Evolutionary conservation across 2,888 invertebrate genomes (phyloP).

Genomic region (Autographa gamma): DNA sequence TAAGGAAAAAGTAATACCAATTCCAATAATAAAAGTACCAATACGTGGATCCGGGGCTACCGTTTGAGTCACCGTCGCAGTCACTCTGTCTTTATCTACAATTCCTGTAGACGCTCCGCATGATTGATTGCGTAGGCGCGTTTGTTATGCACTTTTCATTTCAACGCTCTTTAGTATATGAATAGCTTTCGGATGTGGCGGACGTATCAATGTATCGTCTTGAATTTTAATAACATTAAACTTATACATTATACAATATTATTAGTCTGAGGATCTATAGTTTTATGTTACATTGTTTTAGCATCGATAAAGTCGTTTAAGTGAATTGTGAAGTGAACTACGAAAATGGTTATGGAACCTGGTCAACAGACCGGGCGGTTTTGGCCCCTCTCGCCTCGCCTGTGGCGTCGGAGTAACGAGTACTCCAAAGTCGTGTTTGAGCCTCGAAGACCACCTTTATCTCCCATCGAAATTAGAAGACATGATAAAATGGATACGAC

Average conservation of each 20-base stretch:
- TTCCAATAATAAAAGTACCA: slow-evolving; percentile 8
- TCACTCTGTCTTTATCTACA: slow-evolving; percentile 67
- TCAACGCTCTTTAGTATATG: slow-evolving; percentile 69
- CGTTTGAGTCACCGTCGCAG: slow-evolving; percentile 66
- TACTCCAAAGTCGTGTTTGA: slow-evolving; percentile 86
- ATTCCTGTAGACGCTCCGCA: slow-evolving; percentile 66
- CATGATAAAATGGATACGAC: slow-evolving; percentile 68
- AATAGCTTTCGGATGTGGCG: slow-evolving; percentile 65
- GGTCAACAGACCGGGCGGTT: slow-evolving; percentile 80
- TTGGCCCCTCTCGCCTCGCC: slow-evolving; percentile 84
- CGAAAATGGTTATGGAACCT: slow-evolving; percentile 86
- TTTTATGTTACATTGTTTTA: slow-evolving; percentile 23
- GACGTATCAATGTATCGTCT: slow-evolving; percentile 59
- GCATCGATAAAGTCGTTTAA: slow-evolving; percentile 74
- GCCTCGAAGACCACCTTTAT: slow-evolving; percentile 79
- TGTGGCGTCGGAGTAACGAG: slow-evolving; percentile 85
- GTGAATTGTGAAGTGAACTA: slow-evolving; percentile 62
- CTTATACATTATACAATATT: slow-evolving; percentile 1
- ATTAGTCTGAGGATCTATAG: slow-evolving; percentile 45
- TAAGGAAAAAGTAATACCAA: slow-evolving; percentile 19
- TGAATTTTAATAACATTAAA: slow-evolving; percentile 31
- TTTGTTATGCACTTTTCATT: slow-evolving; percentile 69
- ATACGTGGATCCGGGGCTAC: slow-evolving; percentile 20
- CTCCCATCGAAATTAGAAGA: slow-evolving; percentile 77
- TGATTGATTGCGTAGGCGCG: slow-evolving; percentile 65